These are phyloP conservation scores for Suillia variegata DNA, from an alignment of 2,888 invertebrate species.

Conservation along the genomic window DNA sequence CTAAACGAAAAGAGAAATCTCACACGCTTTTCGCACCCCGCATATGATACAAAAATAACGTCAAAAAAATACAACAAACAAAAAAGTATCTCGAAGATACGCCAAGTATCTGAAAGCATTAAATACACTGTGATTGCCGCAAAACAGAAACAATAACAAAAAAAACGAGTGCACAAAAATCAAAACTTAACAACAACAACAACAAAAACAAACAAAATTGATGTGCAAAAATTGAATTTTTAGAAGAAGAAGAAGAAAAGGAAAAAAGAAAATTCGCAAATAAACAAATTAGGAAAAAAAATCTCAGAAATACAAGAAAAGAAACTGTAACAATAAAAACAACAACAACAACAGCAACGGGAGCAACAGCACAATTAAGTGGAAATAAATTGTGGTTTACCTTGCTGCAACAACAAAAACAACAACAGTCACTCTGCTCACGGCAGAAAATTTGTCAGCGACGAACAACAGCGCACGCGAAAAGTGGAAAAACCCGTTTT, in stretches of 20 bases:
- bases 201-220: conserved; percentile 27
- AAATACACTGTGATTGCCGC: conserved; percentile 21
- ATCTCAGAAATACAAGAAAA: conserved; percentile 15
- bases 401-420: conserved; percentile 29
- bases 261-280: neutral
- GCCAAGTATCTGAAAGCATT: conserved; percentile 17
- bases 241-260: too few relatives aligned
- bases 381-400: conserved; percentile 37
- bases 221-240: conserved; percentile 23
- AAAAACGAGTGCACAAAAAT: conserved; percentile 19
- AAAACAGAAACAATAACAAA: conserved; percentile 10
- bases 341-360: neutral
- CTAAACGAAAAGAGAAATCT: conserved; percentile 3
- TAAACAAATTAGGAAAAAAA: conserved; percentile 1
- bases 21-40: too few relatives aligned
- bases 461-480: neutral
- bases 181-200: conserved; percentile 16
- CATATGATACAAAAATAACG: too few relatives aligned
- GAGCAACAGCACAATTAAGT: conserved; percentile 5
- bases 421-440: conserved; percentile 20
- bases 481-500: conserved; percentile 5
- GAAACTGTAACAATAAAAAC: conserved; percentile 3
- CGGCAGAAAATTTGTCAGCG: conserved; percentile 2
- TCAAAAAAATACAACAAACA: conserved; percentile 8
- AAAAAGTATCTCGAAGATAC: neutral